Conservation (phyloP, 92 coral and sea anemone species). For the Actinernus sp. region DNA sequence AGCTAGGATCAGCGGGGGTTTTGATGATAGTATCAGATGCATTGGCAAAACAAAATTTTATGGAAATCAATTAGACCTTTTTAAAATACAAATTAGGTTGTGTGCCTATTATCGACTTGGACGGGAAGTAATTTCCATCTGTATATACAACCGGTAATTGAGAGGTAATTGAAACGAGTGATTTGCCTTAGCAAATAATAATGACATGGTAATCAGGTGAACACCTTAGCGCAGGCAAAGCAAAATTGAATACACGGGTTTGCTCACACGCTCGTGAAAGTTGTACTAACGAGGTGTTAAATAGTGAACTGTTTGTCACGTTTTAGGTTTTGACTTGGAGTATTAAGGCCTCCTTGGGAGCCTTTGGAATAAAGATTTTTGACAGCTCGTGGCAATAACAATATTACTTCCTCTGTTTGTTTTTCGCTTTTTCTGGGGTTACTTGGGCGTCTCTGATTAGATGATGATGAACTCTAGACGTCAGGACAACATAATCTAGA, state of each 20-base stretch:
- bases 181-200: slow-evolving; percentile 74
- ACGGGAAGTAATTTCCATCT: slow-evolving; percentile 88
- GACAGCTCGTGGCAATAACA: slow-evolving; percentile 56
- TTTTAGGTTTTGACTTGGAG: no score
- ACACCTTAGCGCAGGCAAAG: slow-evolving; percentile 24
- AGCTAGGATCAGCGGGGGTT: slow-evolving; percentile 92
- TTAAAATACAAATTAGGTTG: slow-evolving; percentile 87
- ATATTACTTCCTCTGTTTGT: slow-evolving; percentile 29
- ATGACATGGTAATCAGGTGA: slow-evolving; percentile 70
- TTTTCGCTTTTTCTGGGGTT: slow-evolving; percentile 34
- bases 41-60: slow-evolving; percentile 83
- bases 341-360: no score
- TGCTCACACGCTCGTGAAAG: no score
- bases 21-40: slow-evolving; percentile 88
- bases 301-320: no score
- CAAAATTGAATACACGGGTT: no score
- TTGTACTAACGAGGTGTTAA: no score
- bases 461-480: slow-evolving; percentile 63
- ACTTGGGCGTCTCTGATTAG: slow-evolving; percentile 43
- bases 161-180: slow-evolving; percentile 87
- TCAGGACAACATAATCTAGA: slow-evolving; percentile 38
- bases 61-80: slow-evolving; percentile 93
- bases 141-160: slow-evolving; percentile 95
- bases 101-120: slow-evolving; percentile 82
- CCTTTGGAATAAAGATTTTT: slow-evolving; percentile 8